phyloP scores from a whole-genome alignment of 2,888 invertebrate genomes.

The Melanophora roralis region DNA sequence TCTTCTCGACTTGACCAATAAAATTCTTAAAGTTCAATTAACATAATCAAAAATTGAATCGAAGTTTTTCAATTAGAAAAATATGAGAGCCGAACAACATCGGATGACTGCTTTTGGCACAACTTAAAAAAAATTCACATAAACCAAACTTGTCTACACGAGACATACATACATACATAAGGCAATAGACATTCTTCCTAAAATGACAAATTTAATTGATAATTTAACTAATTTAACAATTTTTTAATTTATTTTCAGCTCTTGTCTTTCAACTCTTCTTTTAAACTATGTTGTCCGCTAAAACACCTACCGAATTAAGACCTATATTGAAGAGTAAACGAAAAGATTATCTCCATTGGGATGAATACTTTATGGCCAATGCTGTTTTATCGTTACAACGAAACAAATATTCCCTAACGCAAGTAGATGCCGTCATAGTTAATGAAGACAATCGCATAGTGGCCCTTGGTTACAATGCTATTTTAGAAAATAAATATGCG shows the following conservation, averaged over 20 bases:
- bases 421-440: conserved; percentile 97
- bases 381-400: conserved; percentile 93
- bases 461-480: conserved; percentile 97
- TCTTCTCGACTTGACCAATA: too few species aligned
- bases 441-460: conserved; percentile 91
- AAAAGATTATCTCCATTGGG: conserved; percentile 87
- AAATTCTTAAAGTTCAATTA: too few species aligned
- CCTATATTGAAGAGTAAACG: conserved; percentile 77
- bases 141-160: too few species aligned
- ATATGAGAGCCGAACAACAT: too few species aligned
- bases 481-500: conserved; percentile 90
- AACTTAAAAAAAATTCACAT: too few species aligned
- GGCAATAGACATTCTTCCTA: too few species aligned
- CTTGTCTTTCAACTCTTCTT: neutral
- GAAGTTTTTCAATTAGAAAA: too few species aligned
- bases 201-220: too few species aligned
- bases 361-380: conserved; percentile 97
- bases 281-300: neutral
- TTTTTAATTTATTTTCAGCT: neutral
- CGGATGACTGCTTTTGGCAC: too few species aligned
- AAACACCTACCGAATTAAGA: neutral
- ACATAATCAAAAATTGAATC: too few species aligned
- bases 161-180: too few species aligned
- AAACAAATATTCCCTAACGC: conserved; percentile 95
- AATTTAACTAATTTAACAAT: neutral